Evolutionary conservation across 1,140 invertebrate genomes (phyloP).

Genomic region (Whitmania pigra): DNA sequence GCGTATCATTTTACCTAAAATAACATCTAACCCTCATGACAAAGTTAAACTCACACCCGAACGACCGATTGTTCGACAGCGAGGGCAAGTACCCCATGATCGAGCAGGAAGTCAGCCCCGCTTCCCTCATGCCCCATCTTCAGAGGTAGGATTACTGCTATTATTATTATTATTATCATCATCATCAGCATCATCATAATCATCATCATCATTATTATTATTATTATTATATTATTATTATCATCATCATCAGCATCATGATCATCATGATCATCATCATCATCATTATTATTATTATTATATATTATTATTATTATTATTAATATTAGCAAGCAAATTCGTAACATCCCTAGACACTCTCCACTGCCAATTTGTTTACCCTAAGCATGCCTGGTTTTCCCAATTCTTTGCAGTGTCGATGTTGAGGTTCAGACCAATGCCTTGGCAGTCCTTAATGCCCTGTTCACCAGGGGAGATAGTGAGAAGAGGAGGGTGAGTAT

Average conservation of each 20-base stretch:
- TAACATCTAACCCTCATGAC: conserved; percentile 12
- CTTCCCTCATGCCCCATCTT: conserved; percentile 54
- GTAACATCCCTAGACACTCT: no score
- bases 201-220: no score
- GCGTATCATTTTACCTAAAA: no score
- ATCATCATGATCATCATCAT: no score
- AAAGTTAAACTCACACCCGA: no score
- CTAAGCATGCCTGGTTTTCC: not conserved
- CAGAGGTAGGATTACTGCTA: conserved; percentile 28
- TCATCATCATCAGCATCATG: no score
- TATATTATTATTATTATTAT: no score
- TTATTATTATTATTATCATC: not conserved
- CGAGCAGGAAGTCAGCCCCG: conserved; percentile 73
- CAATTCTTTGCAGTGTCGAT: not conserved
- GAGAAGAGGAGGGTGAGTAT: conserved; percentile 52
- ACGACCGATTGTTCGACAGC: no score
- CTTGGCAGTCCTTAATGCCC: conserved; percentile 80
- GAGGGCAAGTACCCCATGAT: conserved; percentile 67
- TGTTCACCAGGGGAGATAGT: conserved; percentile 74
- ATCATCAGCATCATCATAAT: no score
- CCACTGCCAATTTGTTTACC: no score
- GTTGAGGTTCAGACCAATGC: conserved; percentile 76
- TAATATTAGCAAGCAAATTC: no score
- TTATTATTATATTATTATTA: not conserved
- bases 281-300: no score